Evolutionary conservation across 2,888 invertebrate species (phyloP).

Genomic region (Oscheius onirici): DNA sequence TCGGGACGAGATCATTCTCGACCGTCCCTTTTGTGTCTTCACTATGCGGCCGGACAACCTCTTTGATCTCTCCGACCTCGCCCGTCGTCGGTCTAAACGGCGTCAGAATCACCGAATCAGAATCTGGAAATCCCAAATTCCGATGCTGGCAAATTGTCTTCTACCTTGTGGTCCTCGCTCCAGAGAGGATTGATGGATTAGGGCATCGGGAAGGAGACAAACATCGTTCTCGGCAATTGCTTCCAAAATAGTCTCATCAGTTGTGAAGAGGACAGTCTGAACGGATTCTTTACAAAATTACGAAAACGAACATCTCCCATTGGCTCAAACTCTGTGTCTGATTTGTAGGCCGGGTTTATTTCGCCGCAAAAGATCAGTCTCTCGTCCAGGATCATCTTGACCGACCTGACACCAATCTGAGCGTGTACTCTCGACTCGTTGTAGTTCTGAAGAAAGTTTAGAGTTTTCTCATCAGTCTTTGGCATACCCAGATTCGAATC

Average conservation of each 20-base stretch:
- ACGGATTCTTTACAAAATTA: not conserved
- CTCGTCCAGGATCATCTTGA: conserved; percentile 76
- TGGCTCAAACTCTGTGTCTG: conserved; percentile 77
- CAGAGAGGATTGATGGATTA: conserved; percentile 25
- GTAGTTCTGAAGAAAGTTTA: conserved; percentile 79
- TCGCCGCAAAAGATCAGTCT: conserved; percentile 83
- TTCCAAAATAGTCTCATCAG: conserved; percentile 81
- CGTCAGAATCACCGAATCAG: conserved; percentile 18
- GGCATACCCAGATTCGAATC: conserved; percentile 64
- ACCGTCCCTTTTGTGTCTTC: not conserved
- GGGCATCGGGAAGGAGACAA: conserved; percentile 53
- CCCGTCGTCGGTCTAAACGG: conserved; percentile 30
- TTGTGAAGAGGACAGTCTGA: conserved; percentile 86
- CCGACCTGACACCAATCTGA: conserved; percentile 81
- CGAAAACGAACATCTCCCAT: conserved; percentile 74
- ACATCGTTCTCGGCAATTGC: conserved; percentile 75
- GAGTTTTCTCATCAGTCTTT: not conserved
- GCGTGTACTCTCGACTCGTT: conserved; percentile 88
- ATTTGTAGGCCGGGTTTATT: conserved; percentile 83
- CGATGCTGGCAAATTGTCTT: not conserved
- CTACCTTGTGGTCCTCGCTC: not conserved
- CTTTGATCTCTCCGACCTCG: conserved; percentile 22
- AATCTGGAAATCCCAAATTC: conserved; percentile 3
- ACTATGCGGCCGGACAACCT: not conserved
- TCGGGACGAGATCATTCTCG: not conserved